Percentiles rank a stretch among this genome's conserved stretches.
Evolutionary conservation across 2,797 vertebrate species (phyloP).

Genomic region (Coranthus polyacanthus): DNA sequence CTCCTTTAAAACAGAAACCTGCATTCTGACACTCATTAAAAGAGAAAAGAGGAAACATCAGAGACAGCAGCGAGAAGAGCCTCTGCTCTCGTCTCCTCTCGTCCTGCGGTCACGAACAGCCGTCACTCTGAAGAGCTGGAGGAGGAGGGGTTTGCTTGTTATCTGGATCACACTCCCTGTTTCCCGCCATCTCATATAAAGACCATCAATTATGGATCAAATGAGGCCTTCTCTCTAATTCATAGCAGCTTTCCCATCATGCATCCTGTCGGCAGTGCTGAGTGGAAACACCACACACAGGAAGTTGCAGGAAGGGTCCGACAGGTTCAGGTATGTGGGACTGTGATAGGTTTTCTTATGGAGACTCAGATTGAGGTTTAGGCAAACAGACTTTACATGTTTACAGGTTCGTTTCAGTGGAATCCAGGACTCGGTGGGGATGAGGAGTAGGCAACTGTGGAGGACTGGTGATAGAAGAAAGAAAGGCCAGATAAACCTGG

Average conservation of each 20-base stretch:
- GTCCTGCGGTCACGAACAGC: conserved; percentile 86
- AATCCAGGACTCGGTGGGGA: no score
- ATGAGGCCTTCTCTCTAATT: conserved; percentile 74
- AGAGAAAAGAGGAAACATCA: conserved; percentile 84
- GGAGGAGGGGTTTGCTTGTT: conserved; percentile 75
- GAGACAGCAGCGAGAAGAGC: conserved; percentile 67
- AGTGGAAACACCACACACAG: conserved; percentile 20
- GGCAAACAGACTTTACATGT: neutral
- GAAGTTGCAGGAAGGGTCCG: conserved; percentile 10
- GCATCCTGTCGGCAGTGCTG: conserved; percentile 25
- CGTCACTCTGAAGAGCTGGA: no score
- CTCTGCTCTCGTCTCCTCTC: conserved; percentile 75
- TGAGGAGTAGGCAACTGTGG: no score
- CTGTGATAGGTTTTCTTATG: no score
- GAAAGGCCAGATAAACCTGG: no score
- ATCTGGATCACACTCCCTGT: conserved; percentile 74
- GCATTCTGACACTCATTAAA: conserved; percentile 88
- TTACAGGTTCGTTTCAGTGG: no score
- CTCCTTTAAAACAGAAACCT: conserved; percentile 61
- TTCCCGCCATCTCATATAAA: conserved; percentile 72
- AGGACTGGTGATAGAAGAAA: no score
- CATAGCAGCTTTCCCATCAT: conserved; percentile 35
- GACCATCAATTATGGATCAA: conserved; percentile 88
- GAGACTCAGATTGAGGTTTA: no score
- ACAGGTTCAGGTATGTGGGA: neutral